Base-by-base conservation (phyloP, 2,113 vertebrate genomes). In the Mellivora capensis region DNA sequence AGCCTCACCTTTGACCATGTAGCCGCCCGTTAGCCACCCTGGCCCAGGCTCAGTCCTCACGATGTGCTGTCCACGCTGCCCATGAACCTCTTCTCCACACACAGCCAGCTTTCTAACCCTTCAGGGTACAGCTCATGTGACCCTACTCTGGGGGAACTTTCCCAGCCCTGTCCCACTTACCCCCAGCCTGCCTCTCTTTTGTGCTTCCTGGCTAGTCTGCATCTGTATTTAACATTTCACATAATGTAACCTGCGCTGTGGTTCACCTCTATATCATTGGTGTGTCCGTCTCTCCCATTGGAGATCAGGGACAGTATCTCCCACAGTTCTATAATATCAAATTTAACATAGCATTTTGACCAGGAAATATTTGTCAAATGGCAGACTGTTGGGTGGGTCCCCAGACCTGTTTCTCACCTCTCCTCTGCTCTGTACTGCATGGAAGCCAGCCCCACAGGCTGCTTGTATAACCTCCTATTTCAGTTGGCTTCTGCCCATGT, bases 401-500 rank as follows among this genome's bases (percentile, higher is more conserved):
- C 92, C 59, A 64, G 72, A 64, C 23, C 47, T 18, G 15, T 5
- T 29, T 79, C 57, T 85, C 62, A 7, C 25, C n/a, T 74, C 49
- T 64, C 44, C 14, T 81, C 39, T 69, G 21, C 61, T 77, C 54
- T 39, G 23, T 14, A n/a, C 29, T 49, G n/a, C 47, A 85, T 54
- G 49, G 57, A 77, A 47, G 83, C 57, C 59, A 84, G 42, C 52
- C 69, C 57, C 57, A 17, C 18, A 61, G 17, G 47, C 11, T 83
- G 29, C 83, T 23, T n/a, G 67, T 49, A 39, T 69, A 69, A 27
- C 57, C 64, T 89, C 69, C 34, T 44, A 7, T 4, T 67, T 37
- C 52, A 80, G 25, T 15, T 95, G 81, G 62, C 29, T 79, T 91
- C 62, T 95, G 54, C 77, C 86, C 86, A n/a, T 7, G n/a, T 74